phyloP scores from a whole-genome alignment of 2,797 vertebrate species.

The Synaphobranchus kaupii region DNA sequence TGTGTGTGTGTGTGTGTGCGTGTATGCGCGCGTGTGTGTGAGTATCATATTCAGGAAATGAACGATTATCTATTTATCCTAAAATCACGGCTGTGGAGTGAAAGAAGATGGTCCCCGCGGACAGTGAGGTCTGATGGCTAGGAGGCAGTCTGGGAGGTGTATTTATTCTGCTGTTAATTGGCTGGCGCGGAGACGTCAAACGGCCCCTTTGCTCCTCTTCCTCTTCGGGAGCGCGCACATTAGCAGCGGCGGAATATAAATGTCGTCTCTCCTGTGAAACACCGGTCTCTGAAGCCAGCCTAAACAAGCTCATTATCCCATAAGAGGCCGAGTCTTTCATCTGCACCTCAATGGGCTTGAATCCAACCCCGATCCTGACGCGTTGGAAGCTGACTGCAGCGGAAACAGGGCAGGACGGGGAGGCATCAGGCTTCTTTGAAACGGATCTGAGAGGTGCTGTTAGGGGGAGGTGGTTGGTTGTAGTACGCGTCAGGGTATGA shows the following conservation, averaged over 20 bases:
- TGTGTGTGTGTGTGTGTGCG: not conserved
- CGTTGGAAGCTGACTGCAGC: constrained; percentile 2
- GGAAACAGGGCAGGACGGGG: constrained; percentile 17
- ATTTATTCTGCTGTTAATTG: constrained; percentile 35
- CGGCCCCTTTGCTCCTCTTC: constrained; percentile 35
- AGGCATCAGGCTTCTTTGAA: constrained; percentile 29
- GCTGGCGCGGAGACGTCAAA: constrained; percentile 31
- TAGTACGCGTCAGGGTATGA: not conserved
- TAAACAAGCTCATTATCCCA: constrained; percentile 52
- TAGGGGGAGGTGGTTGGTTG: too few relatives aligned
- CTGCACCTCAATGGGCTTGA: constrained; percentile 27
- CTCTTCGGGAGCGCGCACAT: constrained; percentile 36
- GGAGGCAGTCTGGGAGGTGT: not conserved
- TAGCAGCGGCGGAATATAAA: constrained; percentile 43
- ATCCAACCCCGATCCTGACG: constrained; percentile 2
- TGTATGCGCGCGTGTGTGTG: not conserved
- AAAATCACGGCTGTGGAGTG: not conserved
- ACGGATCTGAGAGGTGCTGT: not conserved
- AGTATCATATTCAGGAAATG: constrained; percentile 3
- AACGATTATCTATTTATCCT: constrained; percentile 8
- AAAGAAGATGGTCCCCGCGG: not conserved
- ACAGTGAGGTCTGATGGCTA: not conserved
- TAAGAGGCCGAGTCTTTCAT: constrained; percentile 37
- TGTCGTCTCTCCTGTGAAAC: constrained; percentile 40
- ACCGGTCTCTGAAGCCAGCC: constrained; percentile 39